A percentile compares a stretch with the other conserved stretches of the same genome.
phyloP scores from a whole-genome alignment of 2,888 invertebrate species.

The Nomada hirtipes region DNA sequence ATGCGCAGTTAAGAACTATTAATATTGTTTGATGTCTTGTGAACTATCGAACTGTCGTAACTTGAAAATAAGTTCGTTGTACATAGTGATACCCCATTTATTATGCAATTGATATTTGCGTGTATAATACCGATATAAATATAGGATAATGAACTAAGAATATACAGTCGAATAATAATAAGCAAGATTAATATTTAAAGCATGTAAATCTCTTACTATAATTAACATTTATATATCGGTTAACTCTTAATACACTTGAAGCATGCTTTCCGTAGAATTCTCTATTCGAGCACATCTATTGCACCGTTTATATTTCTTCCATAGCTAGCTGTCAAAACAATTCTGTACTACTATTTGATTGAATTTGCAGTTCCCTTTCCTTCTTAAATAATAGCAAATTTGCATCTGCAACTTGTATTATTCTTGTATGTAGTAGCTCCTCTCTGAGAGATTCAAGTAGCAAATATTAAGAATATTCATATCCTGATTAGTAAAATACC shows the following conservation, averaged over 20 bases:
- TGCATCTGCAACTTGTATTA: conserved; percentile 55
- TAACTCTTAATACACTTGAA: conserved; percentile 79
- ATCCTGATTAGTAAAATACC: conserved; percentile 22
- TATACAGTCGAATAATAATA: conserved; percentile 14
- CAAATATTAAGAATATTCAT: conserved; percentile 27
- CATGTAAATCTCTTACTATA: conserved; percentile 73
- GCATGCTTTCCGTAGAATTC: conserved; percentile 79
- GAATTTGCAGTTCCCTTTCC: conserved; percentile 39
- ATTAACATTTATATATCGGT: conserved; percentile 70
- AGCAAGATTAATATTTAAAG: conserved; percentile 59
- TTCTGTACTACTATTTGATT: conserved; percentile 17
- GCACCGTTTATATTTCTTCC: conserved; percentile 70
- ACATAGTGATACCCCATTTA: conserved; percentile 5
- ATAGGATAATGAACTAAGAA: conserved; percentile 20
- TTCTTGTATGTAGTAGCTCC: conserved; percentile 25
- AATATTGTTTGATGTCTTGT: no score
- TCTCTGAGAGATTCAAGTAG: not conserved
- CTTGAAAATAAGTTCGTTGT: not conserved
- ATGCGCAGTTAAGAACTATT: no score
- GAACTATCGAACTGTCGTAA: not conserved
- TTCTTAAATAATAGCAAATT: conserved; percentile 36
- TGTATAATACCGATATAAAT: not conserved
- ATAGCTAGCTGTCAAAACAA: conserved; percentile 47
- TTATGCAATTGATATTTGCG: conserved; percentile 11
- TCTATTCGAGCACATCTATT: conserved; percentile 73